Conservation (phyloP, 2,888 invertebrate genomes). For the Epinotia ramella region DNA sequence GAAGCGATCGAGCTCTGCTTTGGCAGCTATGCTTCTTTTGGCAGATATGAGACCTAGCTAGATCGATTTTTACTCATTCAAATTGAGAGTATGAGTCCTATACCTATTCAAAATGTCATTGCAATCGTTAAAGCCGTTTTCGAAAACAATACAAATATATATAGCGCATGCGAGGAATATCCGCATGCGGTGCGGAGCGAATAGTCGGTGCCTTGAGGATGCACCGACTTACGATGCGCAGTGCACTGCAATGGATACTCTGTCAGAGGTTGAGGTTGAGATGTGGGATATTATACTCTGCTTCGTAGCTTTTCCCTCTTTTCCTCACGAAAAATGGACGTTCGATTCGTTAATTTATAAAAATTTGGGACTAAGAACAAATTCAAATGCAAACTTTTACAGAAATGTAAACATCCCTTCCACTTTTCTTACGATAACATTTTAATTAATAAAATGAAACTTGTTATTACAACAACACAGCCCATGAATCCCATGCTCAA, state of each 20-base stretch:
- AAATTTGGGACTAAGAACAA: not conserved
- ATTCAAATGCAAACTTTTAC: not conserved
- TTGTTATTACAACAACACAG: not conserved
- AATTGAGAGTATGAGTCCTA: too few relatives aligned
- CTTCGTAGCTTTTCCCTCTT: not conserved
- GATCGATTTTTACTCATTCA: too few relatives aligned
- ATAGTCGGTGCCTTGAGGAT: too few relatives aligned
- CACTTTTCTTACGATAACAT: not conserved
- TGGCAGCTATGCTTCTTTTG: too few relatives aligned
- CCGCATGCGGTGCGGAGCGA: too few relatives aligned
- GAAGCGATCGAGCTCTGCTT: too few relatives aligned
- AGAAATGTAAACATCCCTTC: conserved; percentile 2
- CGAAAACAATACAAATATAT: too few relatives aligned
- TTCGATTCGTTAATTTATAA: conserved; percentile 6
- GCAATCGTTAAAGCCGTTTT: too few relatives aligned
- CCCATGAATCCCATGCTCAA: not conserved
- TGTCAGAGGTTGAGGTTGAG: not conserved
- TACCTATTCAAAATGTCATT: too few relatives aligned
- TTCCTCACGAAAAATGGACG: not conserved
- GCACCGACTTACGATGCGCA: not conserved
- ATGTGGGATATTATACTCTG: not conserved
- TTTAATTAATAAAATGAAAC: conserved; percentile 21
- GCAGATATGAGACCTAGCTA: too few relatives aligned
- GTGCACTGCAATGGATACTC: not conserved
- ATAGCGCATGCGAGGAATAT: too few relatives aligned